Percentiles rank a stretch among this genome's conserved stretches.
Conservation (phyloP, 2,888 invertebrate genomes). For the Ryuthela nishihirai region DNA sequence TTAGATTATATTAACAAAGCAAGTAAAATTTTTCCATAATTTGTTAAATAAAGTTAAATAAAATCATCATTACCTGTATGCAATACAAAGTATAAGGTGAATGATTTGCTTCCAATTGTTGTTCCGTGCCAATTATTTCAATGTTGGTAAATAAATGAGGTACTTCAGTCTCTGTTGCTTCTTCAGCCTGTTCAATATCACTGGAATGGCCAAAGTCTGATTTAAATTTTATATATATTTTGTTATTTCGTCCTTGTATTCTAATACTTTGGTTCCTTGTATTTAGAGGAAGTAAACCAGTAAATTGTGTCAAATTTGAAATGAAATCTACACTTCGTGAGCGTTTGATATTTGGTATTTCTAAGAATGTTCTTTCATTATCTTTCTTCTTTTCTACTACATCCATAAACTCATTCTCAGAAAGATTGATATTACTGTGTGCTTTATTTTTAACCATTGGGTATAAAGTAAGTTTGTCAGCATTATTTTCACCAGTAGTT, state of each 20-base stretch:
- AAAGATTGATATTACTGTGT: conserved; percentile 21
- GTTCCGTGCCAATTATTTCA: conserved; percentile 48
- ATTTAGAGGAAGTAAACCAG: conserved; percentile 16
- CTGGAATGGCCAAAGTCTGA: conserved; percentile 12
- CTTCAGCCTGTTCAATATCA: conserved; percentile 28
- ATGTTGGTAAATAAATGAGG: conserved; percentile 32
- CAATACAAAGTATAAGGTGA: conserved; percentile 49
- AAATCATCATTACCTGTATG: conserved; percentile 47
- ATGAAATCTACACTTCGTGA: conserved; percentile 33
- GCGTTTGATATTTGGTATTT: conserved; percentile 19
- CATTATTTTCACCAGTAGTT: not conserved
- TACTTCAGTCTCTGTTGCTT: conserved; percentile 34
- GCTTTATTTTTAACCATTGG: conserved; percentile 18
- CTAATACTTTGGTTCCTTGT: conserved; percentile 21
- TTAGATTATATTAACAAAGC: too few species aligned
- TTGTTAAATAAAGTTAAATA: too few species aligned
- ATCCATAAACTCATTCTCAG: conserved; percentile 8
- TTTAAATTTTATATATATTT: conserved; percentile 16
- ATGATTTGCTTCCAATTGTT: conserved; percentile 45
- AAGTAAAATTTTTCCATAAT: too few species aligned
- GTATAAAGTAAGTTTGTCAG: conserved; percentile 6
- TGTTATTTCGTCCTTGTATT: conserved; percentile 23
- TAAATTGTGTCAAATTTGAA: conserved; percentile 24
- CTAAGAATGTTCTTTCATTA: conserved; percentile 1
- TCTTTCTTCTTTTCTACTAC: not conserved